These are phyloP conservation scores for Xiphias gladius DNA, from an alignment of 2,113 vertebrate species.

Conservation along the genomic window DNA sequence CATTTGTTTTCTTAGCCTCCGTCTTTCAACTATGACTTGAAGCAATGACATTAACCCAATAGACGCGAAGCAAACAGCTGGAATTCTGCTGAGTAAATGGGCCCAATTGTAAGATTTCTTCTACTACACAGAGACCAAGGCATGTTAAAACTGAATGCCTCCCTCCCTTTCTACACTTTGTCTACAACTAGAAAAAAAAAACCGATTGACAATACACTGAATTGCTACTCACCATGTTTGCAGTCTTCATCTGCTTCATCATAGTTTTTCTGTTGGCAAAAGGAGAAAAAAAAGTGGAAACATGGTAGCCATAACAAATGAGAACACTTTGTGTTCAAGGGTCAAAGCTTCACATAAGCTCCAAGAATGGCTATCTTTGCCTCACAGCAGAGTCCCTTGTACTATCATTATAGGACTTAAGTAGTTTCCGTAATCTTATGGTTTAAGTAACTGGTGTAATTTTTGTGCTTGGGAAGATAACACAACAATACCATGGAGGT, in stretches of 20 bases:
- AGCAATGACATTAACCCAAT: neutral
- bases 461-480: constrained; percentile 45
- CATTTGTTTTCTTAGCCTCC: neutral
- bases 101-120: neutral
- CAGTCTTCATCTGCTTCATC: constrained; percentile 99
- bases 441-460: constrained; percentile 52
- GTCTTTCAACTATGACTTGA: neutral
- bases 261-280: constrained; percentile 94
- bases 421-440: constrained; percentile 49
- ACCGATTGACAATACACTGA: neutral
- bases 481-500: neutral
- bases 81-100: neutral
- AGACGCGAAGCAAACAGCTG: neutral
- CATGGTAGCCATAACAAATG: constrained; percentile 28
- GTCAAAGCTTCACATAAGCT: constrained; percentile 24
- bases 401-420: constrained; percentile 58
- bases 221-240: constrained; percentile 91
- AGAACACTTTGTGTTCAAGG: constrained; percentile 32
- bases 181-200: neutral
- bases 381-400: constrained; percentile 34
- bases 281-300: constrained; percentile 53
- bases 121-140: neutral
- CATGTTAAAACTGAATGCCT: constrained; percentile 2
- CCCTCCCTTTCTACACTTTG: neutral
- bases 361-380: constrained; percentile 44